These are phyloP conservation scores for Laspeyria flexula DNA, from an alignment of 2,888 invertebrate genomes.

Conservation along the genomic window DNA sequence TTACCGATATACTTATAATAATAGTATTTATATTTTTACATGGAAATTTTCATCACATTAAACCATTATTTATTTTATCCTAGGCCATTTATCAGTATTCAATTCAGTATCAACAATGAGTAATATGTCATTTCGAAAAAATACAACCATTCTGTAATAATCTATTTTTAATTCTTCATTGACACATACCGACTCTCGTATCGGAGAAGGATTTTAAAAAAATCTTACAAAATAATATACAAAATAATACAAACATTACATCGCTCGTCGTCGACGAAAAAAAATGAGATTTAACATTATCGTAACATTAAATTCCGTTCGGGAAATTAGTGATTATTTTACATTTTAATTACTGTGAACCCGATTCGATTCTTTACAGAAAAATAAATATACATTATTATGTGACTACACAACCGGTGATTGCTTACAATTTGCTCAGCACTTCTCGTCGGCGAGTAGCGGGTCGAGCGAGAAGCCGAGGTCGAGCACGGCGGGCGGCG, in stretches of 20 bases:
- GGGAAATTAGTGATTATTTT: slow-evolving; percentile 74
- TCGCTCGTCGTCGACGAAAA: slow-evolving; percentile 66
- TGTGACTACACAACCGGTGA: slow-evolving; percentile 79
- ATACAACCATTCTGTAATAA: slow-evolving; percentile 81
- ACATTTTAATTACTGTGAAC: slow-evolving; percentile 62
- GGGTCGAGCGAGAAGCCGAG: slow-evolving; percentile 79
- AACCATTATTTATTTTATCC: slow-evolving; percentile 76
- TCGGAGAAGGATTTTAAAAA: slow-evolving; percentile 71
- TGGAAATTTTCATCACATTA: slow-evolving; percentile 85
- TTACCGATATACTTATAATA: slow-evolving; percentile 82
- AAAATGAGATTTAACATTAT: slow-evolving; percentile 79
- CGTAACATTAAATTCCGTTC: slow-evolving; percentile 69
- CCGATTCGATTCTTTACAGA: slow-evolving; percentile 75
- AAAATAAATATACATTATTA: slow-evolving; percentile 82
- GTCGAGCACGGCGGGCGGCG: slow-evolving; percentile 65
- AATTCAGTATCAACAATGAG: slow-evolving; percentile 79
- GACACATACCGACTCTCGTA: slow-evolving; percentile 61
- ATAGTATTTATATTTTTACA: slow-evolving; percentile 86
- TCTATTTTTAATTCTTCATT: slow-evolving; percentile 71
- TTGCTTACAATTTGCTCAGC: slow-evolving; percentile 68
- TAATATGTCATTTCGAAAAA: slow-evolving; percentile 79
- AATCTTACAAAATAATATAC: slow-evolving; percentile 85
- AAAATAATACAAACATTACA: slow-evolving; percentile 85
- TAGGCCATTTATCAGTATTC: slow-evolving; percentile 82
- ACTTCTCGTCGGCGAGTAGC: slow-evolving; percentile 82